Base-by-base conservation (phyloP, 2,113 vertebrate genomes). In the Ceuthmochares aereus region DNA sequence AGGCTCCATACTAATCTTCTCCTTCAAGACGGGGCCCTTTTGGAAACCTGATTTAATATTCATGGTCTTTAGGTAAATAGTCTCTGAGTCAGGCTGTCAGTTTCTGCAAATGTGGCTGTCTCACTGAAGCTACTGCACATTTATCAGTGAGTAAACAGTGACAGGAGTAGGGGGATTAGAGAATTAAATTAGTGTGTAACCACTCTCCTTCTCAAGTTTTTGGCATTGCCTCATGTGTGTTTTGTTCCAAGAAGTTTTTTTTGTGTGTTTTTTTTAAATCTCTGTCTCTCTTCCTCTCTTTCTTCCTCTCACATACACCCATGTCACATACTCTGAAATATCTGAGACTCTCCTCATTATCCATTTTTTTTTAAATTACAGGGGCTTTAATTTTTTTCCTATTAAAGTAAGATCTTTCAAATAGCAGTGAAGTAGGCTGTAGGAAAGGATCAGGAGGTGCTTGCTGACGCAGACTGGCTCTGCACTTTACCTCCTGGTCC, bases 31-130 rank as follows among this genome's bases (percentile, higher is more conserved):
- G 12, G 94, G 91, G 84, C 94, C 95, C 92, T 85, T 96, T 96
- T 89, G 80, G 96, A 97, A 96, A 92, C 96, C 96, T 94, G 64
- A 94, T 97, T 97, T 97, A 97, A 98, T 98, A 98, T 97, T 97
- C 97, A 97, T 98, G 96, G 96, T 95, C 97, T 97, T 97, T 97
- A 97, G 97, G 96, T 97, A 98, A 97, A 97, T 97, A 97, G 96
- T 97, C 93, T 97, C 95, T 91, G 92, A 96, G 95, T 96, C 95
- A 97, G 95, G 92, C 96, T 97, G 97, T 96, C 97, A 96, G 95
- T 96, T 93, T 91, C 93, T 95, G 96, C 95, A 93, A 95, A 97
- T 96, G 96, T 95, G 95, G 90, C 94, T 96, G 96, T 96, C 97
- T 97, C 81, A 85, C 95, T 91, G 94, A 95, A 97, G 96, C 96